Conservation (phyloP, 2,113 vertebrate genomes). For the Rostratula benghalensis region DNA sequence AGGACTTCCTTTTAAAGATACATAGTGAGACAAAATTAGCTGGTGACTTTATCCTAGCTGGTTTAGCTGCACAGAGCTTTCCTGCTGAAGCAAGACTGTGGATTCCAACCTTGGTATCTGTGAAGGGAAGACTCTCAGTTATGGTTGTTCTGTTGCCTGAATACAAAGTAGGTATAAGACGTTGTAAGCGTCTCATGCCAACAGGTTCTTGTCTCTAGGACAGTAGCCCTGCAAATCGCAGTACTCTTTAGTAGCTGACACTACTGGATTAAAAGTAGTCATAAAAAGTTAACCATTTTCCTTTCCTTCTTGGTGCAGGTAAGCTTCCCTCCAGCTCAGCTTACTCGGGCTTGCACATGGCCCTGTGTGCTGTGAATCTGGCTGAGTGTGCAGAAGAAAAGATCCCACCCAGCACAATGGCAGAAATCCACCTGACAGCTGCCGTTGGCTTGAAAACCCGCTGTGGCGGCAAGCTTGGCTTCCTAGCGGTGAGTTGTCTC, state of each 20-base stretch:
- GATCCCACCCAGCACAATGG: slow-evolving; percentile 84
- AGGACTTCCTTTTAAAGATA: neutral
- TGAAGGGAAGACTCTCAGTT: neutral
- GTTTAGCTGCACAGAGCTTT: neutral
- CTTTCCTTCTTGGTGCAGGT: slow-evolving; percentile 69
- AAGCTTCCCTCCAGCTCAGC: slow-evolving; percentile 87
- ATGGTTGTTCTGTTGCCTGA: neutral
- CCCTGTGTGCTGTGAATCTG: slow-evolving; percentile 92
- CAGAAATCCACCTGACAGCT: slow-evolving; percentile 91
- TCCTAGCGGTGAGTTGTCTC: slow-evolving; percentile 80
- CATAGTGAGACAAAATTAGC: neutral
- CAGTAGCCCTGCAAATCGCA: too few relatives aligned
- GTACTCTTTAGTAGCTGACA: neutral
- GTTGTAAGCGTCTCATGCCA: neutral
- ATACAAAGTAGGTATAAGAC: neutral
- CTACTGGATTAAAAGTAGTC: neutral
- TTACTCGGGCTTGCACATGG: slow-evolving; percentile 87
- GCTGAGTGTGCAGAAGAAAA: slow-evolving; percentile 91
- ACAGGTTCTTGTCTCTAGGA: neutral
- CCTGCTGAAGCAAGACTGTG: neutral
- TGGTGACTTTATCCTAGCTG: neutral
- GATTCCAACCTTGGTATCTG: neutral
- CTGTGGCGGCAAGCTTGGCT: slow-evolving; percentile 87
- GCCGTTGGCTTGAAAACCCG: slow-evolving; percentile 87
- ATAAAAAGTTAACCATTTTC: neutral